phyloP scores from a whole-genome alignment of 2,113 vertebrate genomes.

The Murina feae region DNA sequence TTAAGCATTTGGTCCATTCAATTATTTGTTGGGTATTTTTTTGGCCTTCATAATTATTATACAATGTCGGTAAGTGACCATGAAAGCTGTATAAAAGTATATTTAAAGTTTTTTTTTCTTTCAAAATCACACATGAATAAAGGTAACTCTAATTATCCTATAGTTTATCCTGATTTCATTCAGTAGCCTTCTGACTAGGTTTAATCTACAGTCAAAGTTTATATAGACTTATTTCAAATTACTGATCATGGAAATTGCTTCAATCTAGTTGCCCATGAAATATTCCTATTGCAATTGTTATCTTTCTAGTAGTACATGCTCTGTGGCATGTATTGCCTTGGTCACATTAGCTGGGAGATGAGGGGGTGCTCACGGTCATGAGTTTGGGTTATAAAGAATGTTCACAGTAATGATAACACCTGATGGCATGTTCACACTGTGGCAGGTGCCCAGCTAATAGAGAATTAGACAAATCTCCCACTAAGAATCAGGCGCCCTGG shows the following conservation, averaged over 20 bases:
- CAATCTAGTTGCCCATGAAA: neutral
- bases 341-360: neutral
- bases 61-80: neutral
- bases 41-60: neutral
- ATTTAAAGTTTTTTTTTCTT: neutral
- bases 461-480: neutral
- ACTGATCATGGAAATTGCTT: neutral
- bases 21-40: neutral
- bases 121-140: neutral
- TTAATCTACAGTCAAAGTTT: neutral
- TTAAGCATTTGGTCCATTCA: neutral
- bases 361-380: neutral
- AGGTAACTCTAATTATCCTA: neutral
- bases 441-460: neutral
- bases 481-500: neutral
- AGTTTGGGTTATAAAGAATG: constrained; percentile 35
- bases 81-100: neutral
- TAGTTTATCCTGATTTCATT: neutral
- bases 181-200: neutral
- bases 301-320: neutral
- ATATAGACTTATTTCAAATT: constrained; percentile 28
- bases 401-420: neutral
- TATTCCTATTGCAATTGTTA: neutral
- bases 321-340: neutral
- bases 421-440: neutral